phyloP scores from a whole-genome alignment of 2,113 vertebrate genomes.

The Dromiciops gliroides region DNA sequence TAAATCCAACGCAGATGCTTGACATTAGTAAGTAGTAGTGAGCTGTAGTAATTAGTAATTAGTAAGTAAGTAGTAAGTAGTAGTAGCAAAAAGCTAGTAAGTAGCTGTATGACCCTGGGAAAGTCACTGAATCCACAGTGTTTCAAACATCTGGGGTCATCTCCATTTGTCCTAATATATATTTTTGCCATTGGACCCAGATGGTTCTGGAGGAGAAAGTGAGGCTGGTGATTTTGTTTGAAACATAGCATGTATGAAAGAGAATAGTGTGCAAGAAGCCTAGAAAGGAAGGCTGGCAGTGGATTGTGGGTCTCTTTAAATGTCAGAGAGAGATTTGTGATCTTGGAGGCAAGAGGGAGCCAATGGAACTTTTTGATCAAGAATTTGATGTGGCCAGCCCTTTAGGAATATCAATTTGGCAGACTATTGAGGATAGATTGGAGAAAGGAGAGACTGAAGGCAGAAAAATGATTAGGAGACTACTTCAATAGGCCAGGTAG shows the following conservation, averaged over 20 bases:
- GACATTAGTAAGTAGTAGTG: too few relatives aligned
- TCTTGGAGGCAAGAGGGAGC: background rate
- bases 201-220: too few relatives aligned
- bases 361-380: background rate
- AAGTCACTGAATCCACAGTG: too few relatives aligned
- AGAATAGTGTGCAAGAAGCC: background rate
- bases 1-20: too few relatives aligned
- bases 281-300: background rate
- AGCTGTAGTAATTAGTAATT: too few relatives aligned
- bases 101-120: too few relatives aligned
- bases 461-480: background rate
- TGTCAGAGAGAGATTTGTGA: background rate
- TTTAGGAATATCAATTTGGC: background rate
- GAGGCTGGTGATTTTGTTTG: too few relatives aligned
- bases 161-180: too few relatives aligned
- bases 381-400: background rate
- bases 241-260: background rate
- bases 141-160: too few relatives aligned
- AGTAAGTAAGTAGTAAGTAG: too few relatives aligned
- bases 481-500: background rate
- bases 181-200: too few relatives aligned
- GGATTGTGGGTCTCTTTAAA: background rate
- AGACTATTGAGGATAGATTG: background rate
- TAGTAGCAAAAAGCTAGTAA: too few relatives aligned
- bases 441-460: background rate